Conservation (phyloP, 92 coral and sea anemone species). For the Montipora capitata region DNA sequence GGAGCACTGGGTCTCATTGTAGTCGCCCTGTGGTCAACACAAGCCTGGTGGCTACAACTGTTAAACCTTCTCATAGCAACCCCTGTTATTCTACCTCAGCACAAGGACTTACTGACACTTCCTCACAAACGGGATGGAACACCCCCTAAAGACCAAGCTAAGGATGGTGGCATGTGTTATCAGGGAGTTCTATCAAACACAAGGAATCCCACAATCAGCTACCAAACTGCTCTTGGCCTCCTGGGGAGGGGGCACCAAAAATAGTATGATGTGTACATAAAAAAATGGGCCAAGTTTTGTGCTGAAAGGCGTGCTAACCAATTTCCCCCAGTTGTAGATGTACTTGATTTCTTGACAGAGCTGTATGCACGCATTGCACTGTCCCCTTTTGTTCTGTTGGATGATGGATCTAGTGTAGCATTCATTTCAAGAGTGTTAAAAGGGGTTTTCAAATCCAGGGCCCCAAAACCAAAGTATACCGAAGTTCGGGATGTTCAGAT, state of each 20-base stretch:
- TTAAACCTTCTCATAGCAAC: conserved; percentile 3
- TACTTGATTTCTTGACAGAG: no score
- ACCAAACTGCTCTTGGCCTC: conserved; percentile 40
- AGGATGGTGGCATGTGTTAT: conserved; percentile 53
- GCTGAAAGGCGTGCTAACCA: no score
- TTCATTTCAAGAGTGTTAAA: not conserved
- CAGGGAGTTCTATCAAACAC: conserved; percentile 39
- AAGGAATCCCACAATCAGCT: conserved; percentile 59
- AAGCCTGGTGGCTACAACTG: conserved; percentile 48
- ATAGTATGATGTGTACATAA: no score
- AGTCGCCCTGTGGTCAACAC: no score
- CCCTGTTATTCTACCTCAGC: conserved; percentile 28
- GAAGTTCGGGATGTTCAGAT: conserved; percentile 57
- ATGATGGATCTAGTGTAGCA: conserved; percentile 1
- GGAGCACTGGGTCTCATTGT: no score
- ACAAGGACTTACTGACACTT: conserved; percentile 7
- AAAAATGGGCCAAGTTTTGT: no score
- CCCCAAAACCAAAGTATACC: conserved; percentile 37
- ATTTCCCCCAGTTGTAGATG: no score
- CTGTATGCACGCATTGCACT: conserved; percentile 23
- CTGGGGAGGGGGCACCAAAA: no score
- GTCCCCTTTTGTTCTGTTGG: conserved; percentile 1
- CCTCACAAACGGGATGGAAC: conserved; percentile 20
- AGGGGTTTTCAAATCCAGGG: conserved; percentile 4
- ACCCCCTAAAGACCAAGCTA: conserved; percentile 12